Evolutionary conservation across 1,140 invertebrate species (phyloP).

Genomic region (Zaprionus africanus): DNA sequence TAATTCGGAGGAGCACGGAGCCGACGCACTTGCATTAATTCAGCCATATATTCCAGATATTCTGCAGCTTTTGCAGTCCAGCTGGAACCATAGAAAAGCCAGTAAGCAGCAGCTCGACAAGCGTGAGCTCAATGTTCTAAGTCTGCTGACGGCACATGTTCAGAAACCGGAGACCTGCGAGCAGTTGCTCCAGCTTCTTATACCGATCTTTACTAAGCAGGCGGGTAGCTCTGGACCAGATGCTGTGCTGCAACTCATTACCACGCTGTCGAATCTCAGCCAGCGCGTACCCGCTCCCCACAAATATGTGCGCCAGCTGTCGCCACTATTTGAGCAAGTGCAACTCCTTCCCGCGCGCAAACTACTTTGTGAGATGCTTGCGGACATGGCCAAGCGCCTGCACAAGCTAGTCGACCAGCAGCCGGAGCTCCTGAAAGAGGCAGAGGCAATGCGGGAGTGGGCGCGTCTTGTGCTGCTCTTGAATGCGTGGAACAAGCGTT

Average conservation of each 20-base stretch:
- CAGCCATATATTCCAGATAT: constrained; percentile 90
- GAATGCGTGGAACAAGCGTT: constrained; percentile 93
- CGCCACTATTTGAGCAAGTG: constrained; percentile 88
- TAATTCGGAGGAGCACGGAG: constrained; percentile 53
- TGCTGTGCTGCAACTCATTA: constrained; percentile 87
- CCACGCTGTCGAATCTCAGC: constrained; percentile 90
- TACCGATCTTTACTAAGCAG: constrained; percentile 91
- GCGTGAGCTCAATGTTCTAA: constrained; percentile 91
- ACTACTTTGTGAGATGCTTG: constrained; percentile 87
- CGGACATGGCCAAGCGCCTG: constrained; percentile 85
- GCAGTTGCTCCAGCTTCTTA: constrained; percentile 88
- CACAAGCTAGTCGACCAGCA: constrained; percentile 58
- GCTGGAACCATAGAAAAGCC: constrained; percentile 84
- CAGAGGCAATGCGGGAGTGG: constrained; percentile 75
- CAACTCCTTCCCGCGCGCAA: constrained; percentile 87
- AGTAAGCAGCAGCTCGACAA: constrained; percentile 85
- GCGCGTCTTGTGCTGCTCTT: constrained; percentile 88
- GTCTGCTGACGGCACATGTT: constrained; percentile 90
- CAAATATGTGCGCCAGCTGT: constrained; percentile 88
- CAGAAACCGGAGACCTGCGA: constrained; percentile 88
- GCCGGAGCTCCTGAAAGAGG: neutral
- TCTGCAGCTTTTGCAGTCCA: constrained; percentile 89
- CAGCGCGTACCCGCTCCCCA: constrained; percentile 88
- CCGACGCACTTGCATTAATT: constrained; percentile 66
- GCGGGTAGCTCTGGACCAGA: constrained; percentile 85